Conservation (phyloP, 2,113 vertebrate genomes). For the Pedetes capensis region DNA sequence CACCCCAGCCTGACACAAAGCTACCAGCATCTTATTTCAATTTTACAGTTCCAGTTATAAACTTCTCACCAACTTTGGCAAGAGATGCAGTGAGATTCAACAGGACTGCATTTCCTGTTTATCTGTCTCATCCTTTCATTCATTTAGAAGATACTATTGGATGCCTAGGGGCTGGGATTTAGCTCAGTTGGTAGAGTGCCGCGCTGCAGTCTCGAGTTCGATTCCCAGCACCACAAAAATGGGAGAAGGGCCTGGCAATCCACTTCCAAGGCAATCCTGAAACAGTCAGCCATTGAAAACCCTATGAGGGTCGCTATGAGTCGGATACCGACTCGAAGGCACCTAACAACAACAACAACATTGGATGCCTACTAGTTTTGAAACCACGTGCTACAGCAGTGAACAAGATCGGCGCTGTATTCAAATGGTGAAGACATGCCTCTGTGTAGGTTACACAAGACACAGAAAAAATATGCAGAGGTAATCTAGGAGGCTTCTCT, state of each 20-base stretch:
- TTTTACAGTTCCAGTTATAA: not conserved
- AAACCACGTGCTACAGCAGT: not conserved
- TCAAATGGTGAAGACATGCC: not conserved
- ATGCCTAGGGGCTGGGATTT: too few species aligned
- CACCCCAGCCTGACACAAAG: not conserved
- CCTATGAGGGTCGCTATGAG: too few species aligned
- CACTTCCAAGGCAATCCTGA: too few species aligned
- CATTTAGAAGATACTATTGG: not conserved
- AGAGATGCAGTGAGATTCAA: fast-evolving
- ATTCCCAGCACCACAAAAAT: too few species aligned
- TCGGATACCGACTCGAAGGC: too few species aligned
- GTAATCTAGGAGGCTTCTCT: not conserved
- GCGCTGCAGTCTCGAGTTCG: too few species aligned
- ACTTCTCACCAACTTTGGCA: not conserved
- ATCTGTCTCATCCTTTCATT: not conserved
- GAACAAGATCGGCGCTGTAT: not conserved
- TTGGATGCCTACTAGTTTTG: not conserved
- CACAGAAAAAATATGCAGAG: not conserved
- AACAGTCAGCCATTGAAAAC: too few species aligned
- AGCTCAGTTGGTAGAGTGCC: too few species aligned
- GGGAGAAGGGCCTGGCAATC: too few species aligned
- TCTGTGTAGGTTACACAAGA: not conserved
- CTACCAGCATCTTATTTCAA: not conserved
- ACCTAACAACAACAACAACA: too few species aligned
- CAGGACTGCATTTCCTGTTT: not conserved